phyloP scores from a whole-genome alignment of 1,140 invertebrate species.

The Drusus annulatus region DNA sequence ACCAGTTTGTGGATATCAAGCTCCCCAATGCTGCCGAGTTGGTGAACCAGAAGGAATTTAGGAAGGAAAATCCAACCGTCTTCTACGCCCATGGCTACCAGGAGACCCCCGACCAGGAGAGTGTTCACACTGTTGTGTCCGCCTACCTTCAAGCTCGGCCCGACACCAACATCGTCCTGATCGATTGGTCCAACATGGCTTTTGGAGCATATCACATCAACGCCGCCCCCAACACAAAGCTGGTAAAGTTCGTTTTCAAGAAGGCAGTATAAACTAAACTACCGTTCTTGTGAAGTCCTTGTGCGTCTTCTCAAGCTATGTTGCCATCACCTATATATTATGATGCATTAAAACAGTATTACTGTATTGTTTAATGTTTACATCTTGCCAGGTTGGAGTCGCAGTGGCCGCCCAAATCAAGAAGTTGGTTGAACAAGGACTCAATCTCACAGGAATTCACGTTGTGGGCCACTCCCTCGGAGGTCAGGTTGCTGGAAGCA shows the following conservation, averaged over 20 bases:
- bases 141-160: constrained; percentile 66
- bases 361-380: no score
- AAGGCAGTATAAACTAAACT: no score
- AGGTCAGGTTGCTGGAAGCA: constrained; percentile 79
- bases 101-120: constrained; percentile 71
- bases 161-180: constrained; percentile 67
- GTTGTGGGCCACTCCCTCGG: constrained; percentile 84
- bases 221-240: constrained; percentile 71
- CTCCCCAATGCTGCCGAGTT: constrained; percentile 62
- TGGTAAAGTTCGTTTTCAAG: constrained; percentile 63
- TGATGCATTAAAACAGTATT: no score
- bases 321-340: no score
- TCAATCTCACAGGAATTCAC: constrained; percentile 72
- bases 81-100: constrained; percentile 74
- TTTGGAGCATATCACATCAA: constrained; percentile 72
- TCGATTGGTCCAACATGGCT: constrained; percentile 77
- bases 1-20: constrained; percentile 66
- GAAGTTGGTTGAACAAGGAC: constrained; percentile 62
- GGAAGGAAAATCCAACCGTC: constrained; percentile 69
- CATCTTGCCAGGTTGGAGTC: constrained; percentile 58
- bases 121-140: constrained; percentile 68
- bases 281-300: no score
- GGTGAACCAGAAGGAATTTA: constrained; percentile 67
- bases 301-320: no score
- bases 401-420: constrained; percentile 63